Evolutionary conservation across 2,797 vertebrate genomes (phyloP), one percentile per base, ranked within the genome.

Genomic region (Eurystomus glaucurus): DNA sequence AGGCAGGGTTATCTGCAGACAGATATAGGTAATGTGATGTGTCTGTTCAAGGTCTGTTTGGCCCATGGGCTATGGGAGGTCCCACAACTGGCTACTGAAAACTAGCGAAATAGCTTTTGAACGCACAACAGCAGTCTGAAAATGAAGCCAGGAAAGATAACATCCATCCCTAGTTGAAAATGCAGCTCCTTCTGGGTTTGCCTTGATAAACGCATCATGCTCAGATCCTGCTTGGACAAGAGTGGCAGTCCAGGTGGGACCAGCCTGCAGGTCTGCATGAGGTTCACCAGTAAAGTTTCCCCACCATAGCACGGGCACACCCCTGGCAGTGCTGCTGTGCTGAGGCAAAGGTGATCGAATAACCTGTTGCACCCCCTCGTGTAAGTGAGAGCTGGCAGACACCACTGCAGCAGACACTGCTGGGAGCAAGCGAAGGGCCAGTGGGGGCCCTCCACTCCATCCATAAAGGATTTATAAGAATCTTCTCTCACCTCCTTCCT

Each of bases 401-500:
- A 51, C 25, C 7, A 26, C 46, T 66, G 48, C 21, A 83, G 69
- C 31, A 77, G 46, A 41, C 6, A 6, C 17, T 66, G 8, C 0
- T 31, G 46, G 33, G 29, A 75, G 23, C 23, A 75, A 50, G 16
- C 0, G 0, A 7, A 62, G 35, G 31, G 10, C 18, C 69, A 88
- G 39, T 1, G 1, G 12, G 11, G 3, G 0, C 14, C 4, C 28
- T 9, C 2, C 0, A 4, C 39, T 64, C 29, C 1, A 4, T 10
- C 35, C 35, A 14, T 26, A 45, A 14, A 39, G 13, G 25, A 65
- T 3, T 11, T 8, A 15, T 61, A 12, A 9, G 45, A 70, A 60
- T 45, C 13, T 45, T 86, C 55, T 79, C 35, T 52, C 43, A 57
- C 16, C 48, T 86, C 20, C 61, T 70, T 64, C 50, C 31, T 85